Evolutionary conservation across 2,888 invertebrate species (phyloP), one percentile per base, ranked within the genome.

Genomic region (Xanthorhoe designata): DNA sequence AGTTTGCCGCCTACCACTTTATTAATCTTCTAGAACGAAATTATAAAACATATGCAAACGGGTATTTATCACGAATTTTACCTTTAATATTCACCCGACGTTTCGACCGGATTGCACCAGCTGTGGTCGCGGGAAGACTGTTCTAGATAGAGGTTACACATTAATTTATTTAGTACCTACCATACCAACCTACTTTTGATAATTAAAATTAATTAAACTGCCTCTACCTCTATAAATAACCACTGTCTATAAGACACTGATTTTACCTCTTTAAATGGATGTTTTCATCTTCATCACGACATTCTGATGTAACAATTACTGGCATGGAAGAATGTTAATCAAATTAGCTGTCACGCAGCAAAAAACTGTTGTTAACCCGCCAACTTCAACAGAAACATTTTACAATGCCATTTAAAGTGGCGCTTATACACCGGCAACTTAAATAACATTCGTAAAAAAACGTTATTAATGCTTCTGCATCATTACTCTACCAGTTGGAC

Each of bases 311-410:
- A 19, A 52, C 57, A 53, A 57, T 66, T 57, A 61, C 45, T 10
- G 35, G 57, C 53, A 64, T 64, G 49, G 61, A 66, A 32, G 66
- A 58, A 62, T 66, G 62, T 29, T 54, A 62, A 66, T 66, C 62
- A 62, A 62, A 62, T 66, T 62, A 58, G 10, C 66, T 54, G 47
- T 62, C 62, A 66, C 66, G 66, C 66, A 53, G 52, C 66, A 58
- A 49, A 53, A 42, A 57, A 66, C 57, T 9, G 42, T 42, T 19
- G 19, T 45, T 55, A 29, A 19, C 55, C 32, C 9, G 47, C 61
- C 52, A 56, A 42, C 53, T 49, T 52, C 61, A 57, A 53, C 15
- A 58, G 53, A 32, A 53, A 57, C 24, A 63, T 64, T 42, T 19
- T 50, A 58, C 18, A 49, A 19, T 58, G 53, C 17, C 18, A 32